A percentile compares a stretch with the other conserved stretches of the same genome.
Evolutionary conservation across 2,888 invertebrate genomes (phyloP).

Genomic region (Lithosia quadra): DNA sequence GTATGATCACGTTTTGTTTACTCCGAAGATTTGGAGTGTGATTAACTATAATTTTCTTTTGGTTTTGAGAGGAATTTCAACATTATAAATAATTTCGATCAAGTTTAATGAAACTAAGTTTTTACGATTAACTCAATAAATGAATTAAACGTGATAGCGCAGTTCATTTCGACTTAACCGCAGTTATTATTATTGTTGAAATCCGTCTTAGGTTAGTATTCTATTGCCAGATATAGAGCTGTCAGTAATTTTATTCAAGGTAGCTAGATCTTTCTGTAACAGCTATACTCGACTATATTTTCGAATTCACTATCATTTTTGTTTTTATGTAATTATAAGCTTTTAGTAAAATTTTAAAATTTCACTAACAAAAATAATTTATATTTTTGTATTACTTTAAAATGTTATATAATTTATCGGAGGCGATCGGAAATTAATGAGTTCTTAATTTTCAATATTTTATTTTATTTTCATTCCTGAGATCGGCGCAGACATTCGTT

Average conservation of each 20-base stretch:
- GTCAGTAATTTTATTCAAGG: background rate
- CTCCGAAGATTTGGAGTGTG: conserved; percentile 21
- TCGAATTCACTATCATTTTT: background rate
- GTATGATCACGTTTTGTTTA: conserved; percentile 51
- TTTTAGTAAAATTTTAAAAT: conserved; percentile 25
- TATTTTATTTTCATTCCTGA: conserved; percentile 25
- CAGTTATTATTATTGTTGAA: background rate
- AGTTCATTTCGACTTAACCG: background rate
- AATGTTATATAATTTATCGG: conserved; percentile 26
- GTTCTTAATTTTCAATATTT: conserved; percentile 13
- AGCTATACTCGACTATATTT: conserved; percentile 25
- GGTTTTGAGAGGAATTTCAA: background rate
- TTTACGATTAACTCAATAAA: too few relatives aligned
- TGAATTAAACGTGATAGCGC: background rate
- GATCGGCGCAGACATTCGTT: conserved; percentile 32
- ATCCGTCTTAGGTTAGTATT: background rate
- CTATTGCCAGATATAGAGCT: background rate
- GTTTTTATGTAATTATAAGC: background rate
- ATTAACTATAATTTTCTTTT: conserved; percentile 8
- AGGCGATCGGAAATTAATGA: conserved; percentile 33
- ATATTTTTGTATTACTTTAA: conserved; percentile 36
- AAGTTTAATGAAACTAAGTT: too few relatives aligned
- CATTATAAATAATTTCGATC: background rate
- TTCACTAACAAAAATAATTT: conserved; percentile 51
- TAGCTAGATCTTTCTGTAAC: background rate